These are phyloP conservation scores for Erithacus rubecula DNA, from an alignment of 2,797 vertebrate species.

Conservation along the genomic window DNA sequence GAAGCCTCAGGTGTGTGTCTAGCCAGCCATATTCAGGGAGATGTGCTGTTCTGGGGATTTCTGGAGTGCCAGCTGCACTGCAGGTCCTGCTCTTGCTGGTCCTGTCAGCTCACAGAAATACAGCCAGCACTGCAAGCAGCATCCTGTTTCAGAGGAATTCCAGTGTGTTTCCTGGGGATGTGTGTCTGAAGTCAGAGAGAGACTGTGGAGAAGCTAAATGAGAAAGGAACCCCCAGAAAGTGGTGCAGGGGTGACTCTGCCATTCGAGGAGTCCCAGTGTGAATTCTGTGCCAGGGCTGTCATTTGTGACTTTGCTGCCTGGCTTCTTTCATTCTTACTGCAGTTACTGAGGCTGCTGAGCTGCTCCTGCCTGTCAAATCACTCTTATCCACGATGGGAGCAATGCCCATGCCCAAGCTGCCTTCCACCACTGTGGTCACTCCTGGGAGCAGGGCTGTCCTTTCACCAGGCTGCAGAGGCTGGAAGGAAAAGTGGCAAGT, in stretches of 20 bases:
- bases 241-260: background rate
- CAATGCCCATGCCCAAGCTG: background rate
- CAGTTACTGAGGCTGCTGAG: background rate
- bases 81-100: background rate
- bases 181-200: background rate
- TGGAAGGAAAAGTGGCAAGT: background rate
- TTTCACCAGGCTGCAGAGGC: background rate
- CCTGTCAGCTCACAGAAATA: background rate
- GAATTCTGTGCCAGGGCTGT: background rate
- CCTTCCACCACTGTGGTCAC: fast-evolving
- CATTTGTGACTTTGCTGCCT: background rate
- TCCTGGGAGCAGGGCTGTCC: background rate
- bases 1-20: background rate
- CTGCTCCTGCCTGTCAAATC: background rate
- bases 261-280: background rate
- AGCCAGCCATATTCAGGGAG: background rate
- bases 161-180: background rate
- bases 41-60: background rate
- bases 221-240: background rate
- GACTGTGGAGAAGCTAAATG: background rate
- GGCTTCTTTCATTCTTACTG: background rate
- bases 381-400: background rate
- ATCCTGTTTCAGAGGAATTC: background rate
- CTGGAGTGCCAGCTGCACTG: background rate
- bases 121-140: background rate